Base-by-base conservation (phyloP, 2,888 invertebrate genomes). In the Diaperis boleti region DNA sequence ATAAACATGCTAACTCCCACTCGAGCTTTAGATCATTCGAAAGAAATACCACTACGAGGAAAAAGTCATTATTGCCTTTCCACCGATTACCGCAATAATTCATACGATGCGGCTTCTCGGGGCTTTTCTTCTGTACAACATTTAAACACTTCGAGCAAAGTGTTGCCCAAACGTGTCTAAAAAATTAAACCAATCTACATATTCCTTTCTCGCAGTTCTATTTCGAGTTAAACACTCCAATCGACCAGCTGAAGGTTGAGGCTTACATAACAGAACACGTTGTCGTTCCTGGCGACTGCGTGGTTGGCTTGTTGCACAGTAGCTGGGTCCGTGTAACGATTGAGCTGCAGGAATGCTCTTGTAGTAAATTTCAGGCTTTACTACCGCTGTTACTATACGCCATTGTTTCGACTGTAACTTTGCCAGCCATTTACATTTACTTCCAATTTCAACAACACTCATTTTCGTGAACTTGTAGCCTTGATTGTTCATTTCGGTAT, bases 271-370 rank as follows among this genome's bases (percentile, higher is more conserved):
- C 68, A 63, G 70, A 63, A 60, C 35, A 56, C 64, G 61, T 44
- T 52, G 64, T 55, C 41, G 60, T 60, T 62, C 50, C 14, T n/a
- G 11, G 33, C n/a, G 26, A 41, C 33, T 20, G 62, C 60, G 52
- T 42, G 18, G 26, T 63, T 64, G 71, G 70, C 59, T 69, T 22
- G 45, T 52, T 73, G 68, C 64, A 74, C 74, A 65, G 72, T 74
- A 73, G 74, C 72, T 65, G 69, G 68, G 68, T 69, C 64, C 66
- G 65, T 67, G 68, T 73, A 72, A 71, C 72, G 73, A 74, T 72
- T 72, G 70, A 74, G 69, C 69, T 69, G 69, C 69, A 69, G 74
- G 74, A 74, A 74, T 74, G 72, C 65, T 68, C 65, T 69, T 68
- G 70, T 73, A 72, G 73, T 73, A 73, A 72, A 71, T 73, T 70